phyloP scores from a whole-genome alignment of 2,797 vertebrate genomes.

The Salmo trutta region DNA sequence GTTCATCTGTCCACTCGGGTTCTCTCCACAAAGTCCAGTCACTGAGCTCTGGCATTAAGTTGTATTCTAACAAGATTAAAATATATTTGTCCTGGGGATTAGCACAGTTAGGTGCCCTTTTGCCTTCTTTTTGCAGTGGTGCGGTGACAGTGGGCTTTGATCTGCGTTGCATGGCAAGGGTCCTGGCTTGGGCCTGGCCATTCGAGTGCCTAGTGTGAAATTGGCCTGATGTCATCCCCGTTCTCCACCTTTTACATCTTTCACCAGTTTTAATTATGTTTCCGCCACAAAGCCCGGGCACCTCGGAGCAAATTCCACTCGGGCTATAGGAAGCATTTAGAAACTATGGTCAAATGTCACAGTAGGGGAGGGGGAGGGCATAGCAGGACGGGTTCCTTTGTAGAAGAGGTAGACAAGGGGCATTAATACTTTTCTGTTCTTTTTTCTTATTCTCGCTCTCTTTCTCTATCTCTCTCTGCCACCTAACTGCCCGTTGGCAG shows the following conservation, averaged over 20 bases:
- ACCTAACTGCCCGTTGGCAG: not conserved
- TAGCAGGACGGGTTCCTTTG: constrained; percentile 70
- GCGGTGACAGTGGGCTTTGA: constrained; percentile 95
- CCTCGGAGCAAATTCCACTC: constrained; percentile 96
- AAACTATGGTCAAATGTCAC: constrained; percentile 86
- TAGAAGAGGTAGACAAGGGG: constrained; percentile 60
- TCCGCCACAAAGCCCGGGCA: constrained; percentile 95
- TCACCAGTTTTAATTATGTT: constrained; percentile 99
- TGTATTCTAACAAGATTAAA: constrained; percentile 99
- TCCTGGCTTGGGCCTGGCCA: constrained; percentile 90
- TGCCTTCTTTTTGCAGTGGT: constrained; percentile 90
- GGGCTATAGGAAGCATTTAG: constrained; percentile 93
- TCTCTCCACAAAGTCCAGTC: constrained; percentile 90
- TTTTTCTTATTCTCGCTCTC: constrained; percentile 22
- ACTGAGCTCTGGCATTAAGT: constrained; percentile 95
- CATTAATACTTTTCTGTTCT: constrained; percentile 69
- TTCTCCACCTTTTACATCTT: constrained; percentile 97
- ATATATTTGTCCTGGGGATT: constrained; percentile 99
- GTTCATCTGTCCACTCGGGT: constrained; percentile 82
- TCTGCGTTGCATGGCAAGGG: constrained; percentile 95
- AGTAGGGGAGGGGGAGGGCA: constrained; percentile 81
- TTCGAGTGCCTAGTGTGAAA: constrained; percentile 99
- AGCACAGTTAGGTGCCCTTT: constrained; percentile 95
- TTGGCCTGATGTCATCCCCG: constrained; percentile 99
- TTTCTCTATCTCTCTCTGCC: constrained; percentile 73